Evolutionary conservation across 2,797 vertebrate species (phyloP).

Genomic region (Cossypha dichroa): DNA sequence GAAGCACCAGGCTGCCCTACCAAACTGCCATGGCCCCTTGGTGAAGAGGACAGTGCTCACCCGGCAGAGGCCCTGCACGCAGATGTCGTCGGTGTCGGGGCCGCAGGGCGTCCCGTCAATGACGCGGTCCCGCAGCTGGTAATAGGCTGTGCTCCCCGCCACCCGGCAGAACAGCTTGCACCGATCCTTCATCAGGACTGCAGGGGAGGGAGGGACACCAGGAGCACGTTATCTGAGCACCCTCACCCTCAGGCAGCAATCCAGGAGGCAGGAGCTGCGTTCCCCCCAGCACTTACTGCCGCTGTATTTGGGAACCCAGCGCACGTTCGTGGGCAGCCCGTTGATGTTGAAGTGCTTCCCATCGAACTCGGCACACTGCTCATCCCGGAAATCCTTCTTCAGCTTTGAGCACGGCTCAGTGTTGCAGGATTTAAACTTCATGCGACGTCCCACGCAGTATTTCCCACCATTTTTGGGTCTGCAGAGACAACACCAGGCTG

Average conservation of each 20-base stretch:
- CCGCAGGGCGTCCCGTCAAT: conserved; percentile 94
- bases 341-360: conserved; percentile 99
- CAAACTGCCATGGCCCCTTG: neutral
- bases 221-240: neutral
- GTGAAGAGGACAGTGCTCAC: conserved; percentile 69
- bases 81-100: conserved; percentile 97
- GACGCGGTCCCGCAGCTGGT: conserved; percentile 97
- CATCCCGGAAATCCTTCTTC: conserved; percentile 94
- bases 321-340: conserved; percentile 92
- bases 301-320: conserved; percentile 98
- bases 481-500: neutral
- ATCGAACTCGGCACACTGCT: conserved; percentile 92
- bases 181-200: conserved; percentile 97
- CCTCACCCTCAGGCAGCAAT: neutral
- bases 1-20: rapidly evolving
- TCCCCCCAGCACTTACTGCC: conserved; percentile 86
- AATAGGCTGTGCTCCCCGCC: conserved; percentile 93
- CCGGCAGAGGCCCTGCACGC: conserved; percentile 97
- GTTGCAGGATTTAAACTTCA: conserved; percentile 99
- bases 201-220: neutral
- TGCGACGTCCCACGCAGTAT: conserved; percentile 94
- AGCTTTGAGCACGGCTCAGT: conserved; percentile 92
- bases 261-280: neutral
- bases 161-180: conserved; percentile 98
- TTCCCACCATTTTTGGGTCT: conserved; percentile 94